A percentile compares a stretch with the other conserved stretches of the same genome.
phyloP scores from a whole-genome alignment of 2,797 vertebrate species.

The Smutsia temminckii region DNA sequence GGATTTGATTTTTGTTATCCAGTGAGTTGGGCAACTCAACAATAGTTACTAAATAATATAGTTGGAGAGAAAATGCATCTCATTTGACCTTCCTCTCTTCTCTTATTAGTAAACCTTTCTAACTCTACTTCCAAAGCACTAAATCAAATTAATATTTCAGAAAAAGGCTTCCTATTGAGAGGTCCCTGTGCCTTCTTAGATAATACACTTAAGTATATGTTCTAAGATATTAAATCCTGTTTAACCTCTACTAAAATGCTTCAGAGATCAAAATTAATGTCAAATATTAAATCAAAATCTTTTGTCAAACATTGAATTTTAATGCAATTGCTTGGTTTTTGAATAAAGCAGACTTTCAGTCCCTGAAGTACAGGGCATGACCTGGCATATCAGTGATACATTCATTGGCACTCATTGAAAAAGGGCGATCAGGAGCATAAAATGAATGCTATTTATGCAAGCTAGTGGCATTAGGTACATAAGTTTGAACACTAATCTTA shows the following conservation, averaged over 20 bases:
- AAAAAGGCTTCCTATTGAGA: slow-evolving; percentile 29
- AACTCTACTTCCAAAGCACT: slow-evolving; percentile 41
- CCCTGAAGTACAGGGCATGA: slow-evolving; percentile 30
- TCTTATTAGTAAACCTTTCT: slow-evolving; percentile 33
- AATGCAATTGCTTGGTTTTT: slow-evolving; percentile 63
- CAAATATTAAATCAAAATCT: slow-evolving; percentile 68
- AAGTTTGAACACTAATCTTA: slow-evolving; percentile 47
- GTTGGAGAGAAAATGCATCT: slow-evolving; percentile 23
- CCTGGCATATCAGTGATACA: not conserved
- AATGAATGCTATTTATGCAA: not conserved
- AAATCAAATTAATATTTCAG: slow-evolving; percentile 71
- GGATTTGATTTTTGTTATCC: slow-evolving; percentile 57
- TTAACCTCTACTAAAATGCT: slow-evolving; percentile 61
- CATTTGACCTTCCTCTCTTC: not conserved
- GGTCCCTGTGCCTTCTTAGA: slow-evolving; percentile 15
- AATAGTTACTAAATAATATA: slow-evolving; percentile 66
- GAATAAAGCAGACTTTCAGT: slow-evolving; percentile 54
- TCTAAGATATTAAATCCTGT: slow-evolving; percentile 69
- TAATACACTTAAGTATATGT: slow-evolving; percentile 64
- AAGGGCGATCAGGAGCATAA: slow-evolving; percentile 40
- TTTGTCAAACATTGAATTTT: slow-evolving; percentile 61
- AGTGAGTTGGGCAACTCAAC: slow-evolving; percentile 37
- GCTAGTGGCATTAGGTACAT: not conserved
- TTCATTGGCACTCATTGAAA: slow-evolving; percentile 56
- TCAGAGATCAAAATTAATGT: slow-evolving; percentile 64